These are phyloP conservation scores for Saxidomus purpurata DNA, from an alignment of 1,140 invertebrate genomes.

Conservation along the genomic window DNA sequence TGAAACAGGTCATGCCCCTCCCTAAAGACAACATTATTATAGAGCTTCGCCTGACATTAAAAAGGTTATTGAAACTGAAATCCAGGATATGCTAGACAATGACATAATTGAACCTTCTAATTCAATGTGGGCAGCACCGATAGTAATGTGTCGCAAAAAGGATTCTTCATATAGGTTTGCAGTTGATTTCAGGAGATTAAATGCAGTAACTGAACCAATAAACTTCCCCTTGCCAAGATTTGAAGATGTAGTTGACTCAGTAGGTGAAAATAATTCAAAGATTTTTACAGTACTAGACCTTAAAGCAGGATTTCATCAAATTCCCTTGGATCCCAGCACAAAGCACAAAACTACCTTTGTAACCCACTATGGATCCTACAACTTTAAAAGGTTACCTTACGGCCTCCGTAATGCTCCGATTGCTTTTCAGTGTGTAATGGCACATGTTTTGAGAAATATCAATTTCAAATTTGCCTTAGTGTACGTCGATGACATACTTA, in stretches of 20 bases:
- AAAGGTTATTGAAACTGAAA: slow-evolving; percentile 59
- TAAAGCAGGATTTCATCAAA: slow-evolving; percentile 68
- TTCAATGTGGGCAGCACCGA: slow-evolving; percentile 64
- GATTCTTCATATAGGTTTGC: slow-evolving; percentile 63
- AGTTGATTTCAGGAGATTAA: slow-evolving; percentile 71
- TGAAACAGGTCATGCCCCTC: slow-evolving; percentile 56
- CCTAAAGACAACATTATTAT: slow-evolving; percentile 62
- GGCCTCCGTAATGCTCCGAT: slow-evolving; percentile 31
- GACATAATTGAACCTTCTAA: slow-evolving; percentile 69
- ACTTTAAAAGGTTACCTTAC: slow-evolving; percentile 59
- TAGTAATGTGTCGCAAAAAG: slow-evolving; percentile 70
- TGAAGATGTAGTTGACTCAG: slow-evolving; percentile 66
- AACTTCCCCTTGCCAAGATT: slow-evolving; percentile 56
- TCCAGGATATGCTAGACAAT: slow-evolving; percentile 64
- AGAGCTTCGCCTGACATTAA: slow-evolving; percentile 37
- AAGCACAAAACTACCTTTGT: slow-evolving; percentile 69
- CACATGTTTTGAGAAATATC: slow-evolving; percentile 32
- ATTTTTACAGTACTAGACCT: slow-evolving; percentile 70
- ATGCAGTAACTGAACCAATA: slow-evolving; percentile 62
- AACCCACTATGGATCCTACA: slow-evolving; percentile 58
- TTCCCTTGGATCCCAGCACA: too few relatives aligned
- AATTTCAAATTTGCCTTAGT: slow-evolving; percentile 63
- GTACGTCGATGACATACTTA: slow-evolving; percentile 38
- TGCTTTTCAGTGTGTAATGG: slow-evolving; percentile 60
- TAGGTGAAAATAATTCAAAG: slow-evolving; percentile 56